Evolutionary conservation across 1,140 invertebrate genomes (phyloP), one percentile per base, ranked within the genome.

Genomic region (Cardiocondyla obscurior): DNA sequence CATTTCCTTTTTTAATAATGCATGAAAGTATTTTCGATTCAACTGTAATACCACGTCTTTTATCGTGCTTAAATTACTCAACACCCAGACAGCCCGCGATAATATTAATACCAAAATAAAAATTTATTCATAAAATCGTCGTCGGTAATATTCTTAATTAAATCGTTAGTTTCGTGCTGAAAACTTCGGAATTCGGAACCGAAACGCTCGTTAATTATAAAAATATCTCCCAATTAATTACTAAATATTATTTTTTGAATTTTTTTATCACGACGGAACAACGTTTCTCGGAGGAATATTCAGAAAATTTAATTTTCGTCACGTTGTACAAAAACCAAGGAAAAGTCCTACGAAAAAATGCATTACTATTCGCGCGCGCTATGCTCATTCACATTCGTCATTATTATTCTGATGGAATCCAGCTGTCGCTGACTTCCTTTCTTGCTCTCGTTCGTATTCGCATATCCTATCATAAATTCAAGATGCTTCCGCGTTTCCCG

Each of bases 381-480:
- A 30, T 19, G 8, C 14, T 58, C 42, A 19, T 19, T 51, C 22
- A 28, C 28, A 7, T 8, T 49, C 39, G 57, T 33, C 14, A 28
- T 79, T 67, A 79, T 64, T 67, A 69, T 67, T 55, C 62, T 12
- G 33, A 10, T 16, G 36, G 22, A 0, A 79, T 69, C n/a, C 62
- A 53, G 25, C 46, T 67, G 74, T 39, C 12, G 46, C 33, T 39
- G 14, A 6, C 46, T 55, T 28, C n/a, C 39, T 3, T 33, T 19
- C 28, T 22, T 19, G 30, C 30, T 30, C 16, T 30, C 28, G 5
- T 19, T 16, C 2, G 10, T 30, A 39, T 39, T 12, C 16, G 5
- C 10, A 14, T 16, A 77, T 67, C 6, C 12, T 22, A 42, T 79
- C 33, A 79, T 67, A 79, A 67, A 69, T 79, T 69, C 25, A 67